phyloP scores from a whole-genome alignment of 2,888 invertebrate genomes.

The Steromphala cineraria region DNA sequence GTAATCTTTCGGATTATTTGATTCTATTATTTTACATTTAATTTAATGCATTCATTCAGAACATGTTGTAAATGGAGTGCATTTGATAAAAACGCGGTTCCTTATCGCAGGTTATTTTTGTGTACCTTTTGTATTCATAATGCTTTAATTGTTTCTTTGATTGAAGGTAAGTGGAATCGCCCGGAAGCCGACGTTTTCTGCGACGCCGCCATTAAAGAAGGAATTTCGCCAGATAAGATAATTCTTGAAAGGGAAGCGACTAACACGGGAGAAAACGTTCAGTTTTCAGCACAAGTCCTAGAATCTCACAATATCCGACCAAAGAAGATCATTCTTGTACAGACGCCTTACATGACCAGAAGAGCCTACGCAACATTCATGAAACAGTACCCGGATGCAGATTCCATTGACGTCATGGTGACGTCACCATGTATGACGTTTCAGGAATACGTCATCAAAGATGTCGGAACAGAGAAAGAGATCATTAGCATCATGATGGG shows the following conservation, averaged over 20 bases:
- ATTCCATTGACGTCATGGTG: constrained; percentile 45
- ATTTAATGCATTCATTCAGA: too few relatives aligned
- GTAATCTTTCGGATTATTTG: too few relatives aligned
- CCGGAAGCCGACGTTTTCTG: constrained; percentile 65
- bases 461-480: constrained; percentile 47
- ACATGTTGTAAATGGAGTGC: too few relatives aligned
- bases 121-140: too few relatives aligned
- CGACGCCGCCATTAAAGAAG: constrained; percentile 51
- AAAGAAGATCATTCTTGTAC: constrained; percentile 58
- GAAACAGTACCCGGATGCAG: constrained; percentile 64
- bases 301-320: constrained; percentile 28
- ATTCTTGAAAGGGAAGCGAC: constrained; percentile 60
- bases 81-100: too few relatives aligned
- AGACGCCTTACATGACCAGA: constrained; percentile 69
- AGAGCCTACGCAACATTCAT: constrained; percentile 65
- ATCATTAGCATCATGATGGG: constrained; percentile 58
- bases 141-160: not conserved
- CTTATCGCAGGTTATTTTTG: too few relatives aligned
- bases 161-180: constrained; percentile 52
- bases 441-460: constrained; percentile 53
- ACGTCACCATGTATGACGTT: constrained; percentile 63
- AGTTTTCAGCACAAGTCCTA: constrained; percentile 54
- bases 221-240: constrained; percentile 56
- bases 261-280: constrained; percentile 66
- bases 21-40: too few relatives aligned